Evolutionary conservation across 64 coral and sea anemone species (phyloP).

Genomic region (Platygyra sinensis): DNA sequence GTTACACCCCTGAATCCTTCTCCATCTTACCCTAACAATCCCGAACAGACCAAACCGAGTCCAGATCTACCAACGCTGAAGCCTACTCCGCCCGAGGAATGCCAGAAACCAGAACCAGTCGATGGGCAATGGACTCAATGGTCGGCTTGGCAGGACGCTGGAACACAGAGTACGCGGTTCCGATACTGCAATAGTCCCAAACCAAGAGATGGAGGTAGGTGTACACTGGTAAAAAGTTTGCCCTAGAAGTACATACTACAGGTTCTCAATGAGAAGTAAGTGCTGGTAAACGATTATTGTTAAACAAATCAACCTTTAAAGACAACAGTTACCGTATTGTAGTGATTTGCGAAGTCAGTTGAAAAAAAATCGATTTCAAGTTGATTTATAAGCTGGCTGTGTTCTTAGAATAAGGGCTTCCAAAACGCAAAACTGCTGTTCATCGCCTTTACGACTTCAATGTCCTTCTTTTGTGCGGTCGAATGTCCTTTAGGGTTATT

Average conservation of each 20-base stretch:
- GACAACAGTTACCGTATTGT: too few species aligned
- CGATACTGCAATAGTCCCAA: constrained; percentile 57
- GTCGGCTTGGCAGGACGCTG: constrained; percentile 57
- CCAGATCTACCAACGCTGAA: background rate
- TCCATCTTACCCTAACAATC: too few species aligned
- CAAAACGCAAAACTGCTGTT: background rate
- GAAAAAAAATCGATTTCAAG: too few species aligned
- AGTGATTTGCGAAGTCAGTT: too few species aligned
- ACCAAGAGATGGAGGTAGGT: constrained; percentile 56
- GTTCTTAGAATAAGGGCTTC: too few species aligned
- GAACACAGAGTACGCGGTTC: constrained; percentile 35
- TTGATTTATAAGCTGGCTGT: too few species aligned
- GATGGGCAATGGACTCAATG: constrained; percentile 52
- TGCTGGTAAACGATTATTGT: too few species aligned
- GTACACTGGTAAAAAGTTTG: background rate
- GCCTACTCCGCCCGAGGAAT: constrained; percentile 42
- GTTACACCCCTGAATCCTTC: too few species aligned
- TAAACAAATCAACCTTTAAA: too few species aligned
- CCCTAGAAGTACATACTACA: too few species aligned
- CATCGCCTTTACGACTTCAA: background rate
- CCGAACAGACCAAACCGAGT: too few species aligned
- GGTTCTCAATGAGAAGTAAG: too few species aligned
- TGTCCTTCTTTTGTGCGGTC: background rate
- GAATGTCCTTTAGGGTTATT: constrained; percentile 1
- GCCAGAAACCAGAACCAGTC: constrained; percentile 38